Evolutionary conservation across 2,888 invertebrate species (phyloP).

Genomic region (Blera fallax): DNA sequence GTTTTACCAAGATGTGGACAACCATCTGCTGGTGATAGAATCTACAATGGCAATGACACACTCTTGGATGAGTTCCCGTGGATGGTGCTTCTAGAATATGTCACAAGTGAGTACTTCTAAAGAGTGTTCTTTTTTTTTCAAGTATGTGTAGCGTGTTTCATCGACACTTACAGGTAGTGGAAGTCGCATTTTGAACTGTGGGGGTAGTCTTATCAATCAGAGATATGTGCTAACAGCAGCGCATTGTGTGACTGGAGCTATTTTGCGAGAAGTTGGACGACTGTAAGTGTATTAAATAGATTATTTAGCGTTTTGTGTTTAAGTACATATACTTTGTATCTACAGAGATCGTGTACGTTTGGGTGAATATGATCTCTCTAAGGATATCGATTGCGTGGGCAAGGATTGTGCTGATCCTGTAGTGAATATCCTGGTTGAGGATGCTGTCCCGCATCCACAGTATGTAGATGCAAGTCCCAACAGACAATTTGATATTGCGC

Average conservation of each 20-base stretch:
- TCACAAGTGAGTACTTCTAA: conserved; percentile 83
- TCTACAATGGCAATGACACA: conserved; percentile 85
- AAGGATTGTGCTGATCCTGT: conserved; percentile 84
- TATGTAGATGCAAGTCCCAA: conserved; percentile 84
- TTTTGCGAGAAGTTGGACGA: conserved; percentile 82
- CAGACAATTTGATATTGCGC: conserved; percentile 88
- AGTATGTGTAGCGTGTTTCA: not conserved
- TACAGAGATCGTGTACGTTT: conserved; percentile 77
- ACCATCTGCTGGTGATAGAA: conserved; percentile 81
- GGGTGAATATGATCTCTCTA: conserved; percentile 79
- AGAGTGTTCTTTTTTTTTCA: not conserved
- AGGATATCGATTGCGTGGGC: conserved; percentile 80
- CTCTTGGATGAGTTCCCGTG: conserved; percentile 86
- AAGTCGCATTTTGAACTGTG: conserved; percentile 83
- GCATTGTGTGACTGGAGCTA: conserved; percentile 84
- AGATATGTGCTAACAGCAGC: conserved; percentile 85
- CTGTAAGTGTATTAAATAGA: conserved; percentile 81
- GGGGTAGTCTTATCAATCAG: conserved; percentile 87
- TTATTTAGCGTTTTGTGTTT: not conserved
- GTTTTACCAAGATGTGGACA: conserved; percentile 78
- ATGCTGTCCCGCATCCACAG: conserved; percentile 85
- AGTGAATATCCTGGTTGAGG: conserved; percentile 84
- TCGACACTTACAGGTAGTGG: conserved; percentile 73
- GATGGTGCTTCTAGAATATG: conserved; percentile 86
- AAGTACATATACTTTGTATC: not conserved